These are phyloP conservation scores for Chaenogobius annularis DNA, from an alignment of 2,113 vertebrate genomes.

Conservation along the genomic window DNA sequence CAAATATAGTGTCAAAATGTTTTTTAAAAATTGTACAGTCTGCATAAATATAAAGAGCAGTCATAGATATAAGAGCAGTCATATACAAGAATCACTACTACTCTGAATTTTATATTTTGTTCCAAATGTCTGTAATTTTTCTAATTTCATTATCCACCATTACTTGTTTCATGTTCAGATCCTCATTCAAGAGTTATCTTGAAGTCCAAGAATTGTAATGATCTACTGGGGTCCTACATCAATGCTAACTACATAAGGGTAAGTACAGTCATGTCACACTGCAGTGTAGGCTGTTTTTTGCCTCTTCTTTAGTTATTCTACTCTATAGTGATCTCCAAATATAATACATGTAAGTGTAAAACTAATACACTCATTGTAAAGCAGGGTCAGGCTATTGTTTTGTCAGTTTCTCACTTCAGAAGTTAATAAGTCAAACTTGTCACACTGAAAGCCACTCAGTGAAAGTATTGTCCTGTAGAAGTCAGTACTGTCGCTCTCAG, in stretches of 20 bases:
- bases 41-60: neutral
- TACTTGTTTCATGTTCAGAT: constrained; percentile 68
- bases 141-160: neutral
- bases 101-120: neutral
- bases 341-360: neutral
- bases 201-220: constrained; percentile 84
- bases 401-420: neutral
- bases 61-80: neutral
- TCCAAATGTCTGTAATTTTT: neutral
- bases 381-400: neutral
- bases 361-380: neutral
- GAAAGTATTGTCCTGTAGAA: constrained; percentile 36
- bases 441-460: constrained; percentile 22
- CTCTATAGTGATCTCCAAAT: neutral
- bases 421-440: neutral
- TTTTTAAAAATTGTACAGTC: no score
- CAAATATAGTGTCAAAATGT: neutral
- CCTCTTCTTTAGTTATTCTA: no score
- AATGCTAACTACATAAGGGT: constrained; percentile 96
- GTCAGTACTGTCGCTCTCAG: constrained; percentile 32
- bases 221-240: constrained; percentile 91
- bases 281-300: no score
- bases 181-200: constrained; percentile 91
- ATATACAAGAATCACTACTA: neutral
- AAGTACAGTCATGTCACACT: constrained; percentile 49